Evolutionary conservation across 92 coral and sea anemone species (phyloP).

Genomic region (Parazoanthus atlanticus): DNA sequence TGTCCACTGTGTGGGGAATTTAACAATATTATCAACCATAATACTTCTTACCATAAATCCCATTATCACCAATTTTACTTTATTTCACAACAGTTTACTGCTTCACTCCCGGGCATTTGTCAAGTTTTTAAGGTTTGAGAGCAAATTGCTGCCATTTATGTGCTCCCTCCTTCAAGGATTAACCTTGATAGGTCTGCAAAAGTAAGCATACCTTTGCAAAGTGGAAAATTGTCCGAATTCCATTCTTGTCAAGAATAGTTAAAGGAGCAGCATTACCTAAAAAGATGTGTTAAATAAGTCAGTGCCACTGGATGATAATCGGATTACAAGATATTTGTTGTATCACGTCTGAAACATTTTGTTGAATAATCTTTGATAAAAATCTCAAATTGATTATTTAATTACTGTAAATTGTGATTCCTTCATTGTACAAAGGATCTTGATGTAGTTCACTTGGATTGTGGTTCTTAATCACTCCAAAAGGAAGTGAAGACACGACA

Average conservation of each 20-base stretch:
- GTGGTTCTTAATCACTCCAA: no score
- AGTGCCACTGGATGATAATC: no score
- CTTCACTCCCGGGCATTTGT: no score
- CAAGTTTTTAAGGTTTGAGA: no score
- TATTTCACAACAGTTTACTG: no score
- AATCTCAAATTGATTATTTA: background rate
- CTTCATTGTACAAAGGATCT: background rate
- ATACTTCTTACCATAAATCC: no score
- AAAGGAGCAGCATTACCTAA: conserved; percentile 78
- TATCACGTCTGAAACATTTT: background rate
- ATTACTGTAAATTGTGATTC: background rate
- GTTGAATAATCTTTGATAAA: no score
- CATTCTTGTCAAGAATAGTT: conserved; percentile 86
- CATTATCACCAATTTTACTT: no score
- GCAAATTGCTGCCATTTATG: no score
- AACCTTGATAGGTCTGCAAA: background rate
- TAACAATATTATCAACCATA: no score
- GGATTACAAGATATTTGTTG: background rate
- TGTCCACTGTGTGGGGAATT: no score
- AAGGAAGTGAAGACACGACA: background rate
- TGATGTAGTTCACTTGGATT: background rate
- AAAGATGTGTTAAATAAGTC: background rate
- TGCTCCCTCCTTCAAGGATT: background rate
- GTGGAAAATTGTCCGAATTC: conserved; percentile 85
- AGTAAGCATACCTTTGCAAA: conserved; percentile 72